Evolutionary conservation across 2,888 invertebrate species (phyloP).

Genomic region (Nephrotoma flavescens): DNA sequence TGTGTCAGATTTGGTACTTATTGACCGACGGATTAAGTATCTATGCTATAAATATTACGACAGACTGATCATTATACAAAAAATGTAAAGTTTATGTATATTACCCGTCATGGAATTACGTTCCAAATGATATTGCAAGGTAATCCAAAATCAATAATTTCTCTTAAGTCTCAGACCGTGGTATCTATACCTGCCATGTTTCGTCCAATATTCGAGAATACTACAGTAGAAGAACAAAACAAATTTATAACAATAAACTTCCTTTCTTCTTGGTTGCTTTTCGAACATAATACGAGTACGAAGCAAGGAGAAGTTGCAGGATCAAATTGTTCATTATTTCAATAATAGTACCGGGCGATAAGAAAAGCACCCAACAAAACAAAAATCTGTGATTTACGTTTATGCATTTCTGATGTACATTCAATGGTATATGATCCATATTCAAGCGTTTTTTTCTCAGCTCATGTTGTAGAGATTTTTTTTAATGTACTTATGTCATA

Average conservation of each 20-base stretch:
- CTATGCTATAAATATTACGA: too few species aligned
- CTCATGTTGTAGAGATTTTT: neutral
- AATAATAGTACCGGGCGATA: neutral
- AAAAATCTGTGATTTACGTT: neutral
- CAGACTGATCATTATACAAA: too few species aligned
- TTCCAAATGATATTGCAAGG: too few species aligned
- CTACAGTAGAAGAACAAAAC: neutral
- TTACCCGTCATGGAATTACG: too few species aligned
- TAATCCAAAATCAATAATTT: neutral
- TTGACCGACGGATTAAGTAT: too few species aligned
- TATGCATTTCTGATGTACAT: neutral
- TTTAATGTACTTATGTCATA: neutral
- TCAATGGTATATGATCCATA: neutral
- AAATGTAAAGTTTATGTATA: too few species aligned
- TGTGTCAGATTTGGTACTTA: too few species aligned
- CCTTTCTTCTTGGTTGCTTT: neutral
- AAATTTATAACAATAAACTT: neutral
- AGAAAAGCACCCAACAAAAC: neutral
- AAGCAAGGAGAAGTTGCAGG: neutral
- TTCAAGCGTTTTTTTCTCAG: neutral
- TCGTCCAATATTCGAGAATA: neutral
- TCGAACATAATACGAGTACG: neutral
- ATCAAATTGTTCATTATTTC: neutral
- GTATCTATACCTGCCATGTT: neutral
- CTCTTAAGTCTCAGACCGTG: neutral